Evolutionary conservation across 2,113 vertebrate species (phyloP), one percentile per base, ranked within the genome.

Genomic region (Strix uralensis): DNA sequence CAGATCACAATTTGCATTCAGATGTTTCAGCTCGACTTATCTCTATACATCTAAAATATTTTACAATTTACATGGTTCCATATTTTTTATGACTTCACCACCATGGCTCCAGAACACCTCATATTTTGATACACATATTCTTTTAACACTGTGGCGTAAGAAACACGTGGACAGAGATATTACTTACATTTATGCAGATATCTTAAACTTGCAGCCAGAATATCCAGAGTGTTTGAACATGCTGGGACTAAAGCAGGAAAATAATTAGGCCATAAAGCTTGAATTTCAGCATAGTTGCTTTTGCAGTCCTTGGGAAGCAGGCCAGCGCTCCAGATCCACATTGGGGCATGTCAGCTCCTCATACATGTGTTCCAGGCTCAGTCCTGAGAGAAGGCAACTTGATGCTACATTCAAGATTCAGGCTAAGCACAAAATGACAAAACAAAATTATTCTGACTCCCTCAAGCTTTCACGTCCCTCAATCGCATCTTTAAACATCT

Each of bases 1-100:
- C 86, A 93, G 88, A 90, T 49, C 80, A 91, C 58, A 87, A 87
- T 94, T 92, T 94, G 86, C 91, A 89, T 94, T 92, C 13, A 5
- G 34, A 62, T 4, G 7, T 80, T 95, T 89, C 89, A 89, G 49
- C 46, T 72, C 15, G 4, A 66, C 70, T 95, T 87, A 80, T 23
- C 44, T 85, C 70, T 75, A 16, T 17, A 90, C 11, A 42, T 46
- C 84, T 54, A 77, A 66, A 36, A 71, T 6, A 85, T 72, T 82
- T 85, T 58, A 65, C 34, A 65, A 49, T 51, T 94, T 74, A 51
- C 47, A 49, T 22, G 12, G 32, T 61, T 90, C 40, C 34, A 23
- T 80, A 46, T 85, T 69, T 85, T 78, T 40, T 27, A 30, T 27
- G 19, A 69, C n/a, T 70, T 67, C 59, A 73, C 63, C n/a, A 78